phyloP scores from a whole-genome alignment of 2,888 invertebrate genomes.

The Mythimna pallens region DNA sequence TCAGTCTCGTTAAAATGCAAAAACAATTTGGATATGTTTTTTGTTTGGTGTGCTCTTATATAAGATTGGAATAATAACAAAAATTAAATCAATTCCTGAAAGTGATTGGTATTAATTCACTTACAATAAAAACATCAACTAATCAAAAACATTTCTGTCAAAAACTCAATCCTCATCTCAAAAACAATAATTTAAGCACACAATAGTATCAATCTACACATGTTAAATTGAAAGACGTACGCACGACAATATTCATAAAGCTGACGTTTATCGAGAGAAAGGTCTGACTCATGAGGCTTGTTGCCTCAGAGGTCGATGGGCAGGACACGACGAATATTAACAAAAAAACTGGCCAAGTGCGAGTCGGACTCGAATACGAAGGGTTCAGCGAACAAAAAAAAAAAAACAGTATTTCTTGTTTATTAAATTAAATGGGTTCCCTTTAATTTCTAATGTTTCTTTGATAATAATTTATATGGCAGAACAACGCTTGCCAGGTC shows the following conservation, averaged over 20 bases:
- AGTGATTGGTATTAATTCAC: neutral
- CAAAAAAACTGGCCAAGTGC: constrained; percentile 5
- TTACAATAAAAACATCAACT: constrained; percentile 1
- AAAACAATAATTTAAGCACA: constrained; percentile 43
- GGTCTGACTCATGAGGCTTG: constrained; percentile 80
- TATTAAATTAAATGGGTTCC: too few species aligned
- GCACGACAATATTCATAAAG: constrained; percentile 67
- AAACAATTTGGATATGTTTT: too few species aligned
- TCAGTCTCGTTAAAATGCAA: too few species aligned
- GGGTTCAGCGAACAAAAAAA: too few species aligned
- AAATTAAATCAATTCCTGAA: too few species aligned
- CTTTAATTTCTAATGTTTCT: too few species aligned
- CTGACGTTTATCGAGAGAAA: constrained; percentile 79
- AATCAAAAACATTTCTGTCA: constrained; percentile 4
- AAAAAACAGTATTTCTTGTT: too few species aligned
- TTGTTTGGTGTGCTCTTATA: too few species aligned
- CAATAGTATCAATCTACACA: constrained; percentile 29
- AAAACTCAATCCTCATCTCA: constrained; percentile 14
- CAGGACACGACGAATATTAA: constrained; percentile 34
- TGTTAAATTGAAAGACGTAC: constrained; percentile 43
- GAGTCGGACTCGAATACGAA: too few species aligned
- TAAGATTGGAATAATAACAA: too few species aligned
- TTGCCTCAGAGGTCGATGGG: constrained; percentile 46
- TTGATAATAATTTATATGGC: too few species aligned
- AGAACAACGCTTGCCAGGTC: too few species aligned